Evolutionary conservation across 1,140 invertebrate genomes (phyloP), one percentile per base, ranked within the genome.

Genomic region (Pogonus chalceus): DNA sequence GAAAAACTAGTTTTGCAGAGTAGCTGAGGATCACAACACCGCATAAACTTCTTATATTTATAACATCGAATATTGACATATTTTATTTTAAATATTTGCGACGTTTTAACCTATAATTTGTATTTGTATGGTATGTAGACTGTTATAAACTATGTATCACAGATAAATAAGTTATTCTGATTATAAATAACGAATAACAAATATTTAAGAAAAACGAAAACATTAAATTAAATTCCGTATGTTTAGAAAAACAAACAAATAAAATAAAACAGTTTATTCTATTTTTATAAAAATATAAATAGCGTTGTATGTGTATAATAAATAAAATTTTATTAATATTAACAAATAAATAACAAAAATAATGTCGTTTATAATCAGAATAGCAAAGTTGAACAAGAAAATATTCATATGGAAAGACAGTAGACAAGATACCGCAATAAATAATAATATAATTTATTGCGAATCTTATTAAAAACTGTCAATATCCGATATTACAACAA

Each of bases 131-230:
- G 37, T 43, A 16, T 43, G 18, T 12, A 43, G 18, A 43, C 37
- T 43, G 37, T 43, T 43, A 43, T 16, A 43, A 43, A 43, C 37
- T 43, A 43, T 43, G 37, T 43, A 43, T 43, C 37, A 43, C 37
- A 43, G 37, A 43, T 43, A 43, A 43, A 43, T 43, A 43, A 43
- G 18, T 18, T 12, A 9, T 43, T 18, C 37, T 43, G 37, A 16
- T 18, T 43, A 43, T 16, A 43, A 43, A 16, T 18, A 43, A 43
- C 18, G n/a, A n/a, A n/a, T n/a, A n/a, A n/a, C n/a, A n/a, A n/a
- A n/a, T n/a, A n/a, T n/a, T n/a, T n/a, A n/a, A n/a, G n/a, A n/a
- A n/a, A n/a, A n/a, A n/a, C n/a, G n/a, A n/a, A n/a, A n/a, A n/a
- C n/a, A n/a, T n/a, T n/a, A n/a, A n/a, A n/a, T n/a, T n/a, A n/a